phyloP scores from a whole-genome alignment of 2,113 vertebrate genomes.

The Glareola pratincola region DNA sequence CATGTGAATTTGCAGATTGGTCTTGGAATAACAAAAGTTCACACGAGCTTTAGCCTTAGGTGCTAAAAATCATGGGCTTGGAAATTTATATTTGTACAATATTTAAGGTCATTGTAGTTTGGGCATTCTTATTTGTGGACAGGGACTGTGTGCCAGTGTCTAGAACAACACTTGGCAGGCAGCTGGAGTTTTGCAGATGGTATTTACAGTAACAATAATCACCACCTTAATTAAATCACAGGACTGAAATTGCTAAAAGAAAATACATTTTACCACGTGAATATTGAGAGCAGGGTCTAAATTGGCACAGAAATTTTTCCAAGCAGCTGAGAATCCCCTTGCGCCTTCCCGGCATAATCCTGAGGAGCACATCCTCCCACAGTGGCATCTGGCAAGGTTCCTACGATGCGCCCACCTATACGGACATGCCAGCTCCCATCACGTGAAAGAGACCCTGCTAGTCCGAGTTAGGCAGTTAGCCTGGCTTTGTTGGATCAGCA shows the following conservation, averaged over 20 bases:
- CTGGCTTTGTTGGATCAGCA: background rate
- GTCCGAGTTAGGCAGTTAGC: background rate
- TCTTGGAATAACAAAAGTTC: background rate
- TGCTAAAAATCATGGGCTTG: background rate
- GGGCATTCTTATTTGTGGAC: background rate
- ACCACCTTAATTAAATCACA: background rate
- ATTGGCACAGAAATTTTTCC: background rate
- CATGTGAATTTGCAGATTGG: background rate
- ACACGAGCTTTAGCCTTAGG: background rate
- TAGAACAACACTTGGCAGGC: background rate
- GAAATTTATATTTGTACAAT: background rate
- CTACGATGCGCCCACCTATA: accelerated
- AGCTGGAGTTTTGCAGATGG: background rate
- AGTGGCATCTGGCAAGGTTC: accelerated
- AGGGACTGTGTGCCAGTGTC: background rate
- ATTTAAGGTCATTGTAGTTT: background rate
- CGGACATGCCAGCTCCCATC: background rate
- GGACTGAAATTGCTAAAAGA: background rate
- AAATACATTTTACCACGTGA: background rate
- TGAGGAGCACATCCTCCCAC: background rate
- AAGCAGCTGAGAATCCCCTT: background rate
- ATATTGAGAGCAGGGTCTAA: background rate
- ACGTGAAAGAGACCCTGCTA: background rate
- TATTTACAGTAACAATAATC: background rate
- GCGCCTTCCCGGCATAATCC: background rate